Conservation (phyloP, 2,113 vertebrate species). For the Brachyistius frenatus region DNA sequence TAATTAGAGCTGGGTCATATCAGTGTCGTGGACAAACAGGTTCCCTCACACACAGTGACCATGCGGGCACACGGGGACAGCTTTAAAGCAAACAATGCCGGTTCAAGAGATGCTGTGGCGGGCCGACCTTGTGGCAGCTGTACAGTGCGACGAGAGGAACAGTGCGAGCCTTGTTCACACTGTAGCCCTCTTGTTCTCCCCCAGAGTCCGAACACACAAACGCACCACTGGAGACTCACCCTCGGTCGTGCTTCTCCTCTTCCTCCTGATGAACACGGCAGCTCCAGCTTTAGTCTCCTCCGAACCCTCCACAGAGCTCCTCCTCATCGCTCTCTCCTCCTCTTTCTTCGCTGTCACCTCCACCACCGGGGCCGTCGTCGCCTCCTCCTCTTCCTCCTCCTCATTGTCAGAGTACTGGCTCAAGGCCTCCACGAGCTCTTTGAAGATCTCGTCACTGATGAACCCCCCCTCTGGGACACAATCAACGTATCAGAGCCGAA, state of each 20-base stretch:
- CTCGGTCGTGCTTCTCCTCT: conserved; percentile 79
- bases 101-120: conserved; percentile 45
- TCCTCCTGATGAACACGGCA: conserved; percentile 68
- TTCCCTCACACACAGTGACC: conserved; percentile 43
- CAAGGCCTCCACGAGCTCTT: conserved; percentile 95
- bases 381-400: conserved; percentile 92
- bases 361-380: conserved; percentile 78
- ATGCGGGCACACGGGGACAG: conserved; percentile 28
- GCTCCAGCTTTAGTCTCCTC: conserved; percentile 73
- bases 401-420: conserved; percentile 94
- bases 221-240: conserved; percentile 65
- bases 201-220: conserved; percentile 19
- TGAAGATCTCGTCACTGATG: conserved; percentile 95
- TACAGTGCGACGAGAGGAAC: conserved; percentile 45
- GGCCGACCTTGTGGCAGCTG: conserved; percentile 58
- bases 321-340: conserved; percentile 75
- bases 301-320: conserved; percentile 66
- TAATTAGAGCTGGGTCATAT: conserved; percentile 62
- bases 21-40: conserved; percentile 69
- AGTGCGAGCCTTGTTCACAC: conserved; percentile 48
- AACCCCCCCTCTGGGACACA: conserved; percentile 88
- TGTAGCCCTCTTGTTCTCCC: conserved; percentile 19
- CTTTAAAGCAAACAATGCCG: conserved; percentile 65
- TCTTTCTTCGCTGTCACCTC: conserved; percentile 87
- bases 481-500: conserved; percentile 11